These are phyloP conservation scores for Sander vitreus DNA, from an alignment of 2,113 vertebrate genomes.

Conservation along the genomic window DNA sequence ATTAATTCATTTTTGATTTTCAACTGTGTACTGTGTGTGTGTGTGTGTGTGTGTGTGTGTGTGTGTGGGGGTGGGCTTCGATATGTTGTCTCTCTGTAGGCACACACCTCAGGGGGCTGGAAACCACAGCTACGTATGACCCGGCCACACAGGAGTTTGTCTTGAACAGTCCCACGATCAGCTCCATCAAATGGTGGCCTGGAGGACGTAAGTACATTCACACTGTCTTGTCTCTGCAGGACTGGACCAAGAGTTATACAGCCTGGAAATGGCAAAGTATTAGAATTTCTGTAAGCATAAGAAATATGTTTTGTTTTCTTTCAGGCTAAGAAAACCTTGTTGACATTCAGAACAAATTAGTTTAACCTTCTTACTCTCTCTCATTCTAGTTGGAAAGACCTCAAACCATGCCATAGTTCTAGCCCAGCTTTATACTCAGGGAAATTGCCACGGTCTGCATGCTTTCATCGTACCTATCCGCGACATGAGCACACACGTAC, in stretches of 20 bases:
- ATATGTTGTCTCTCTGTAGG: constrained; percentile 78
- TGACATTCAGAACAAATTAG: not conserved
- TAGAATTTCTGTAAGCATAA: not conserved
- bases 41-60: constrained; percentile 10
- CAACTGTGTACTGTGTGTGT: not conserved
- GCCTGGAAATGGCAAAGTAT: not conserved
- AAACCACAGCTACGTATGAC: constrained; percentile 97
- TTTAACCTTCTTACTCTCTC: constrained; percentile 15
- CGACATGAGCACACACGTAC: constrained; percentile 90
- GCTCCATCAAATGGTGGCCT: constrained; percentile 99
- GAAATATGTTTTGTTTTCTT: not conserved
- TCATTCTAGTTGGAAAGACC: constrained; percentile 92
- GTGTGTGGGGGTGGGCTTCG: constrained; percentile 16
- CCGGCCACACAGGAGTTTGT: constrained; percentile 95
- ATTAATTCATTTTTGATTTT: not conserved
- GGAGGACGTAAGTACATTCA: constrained; percentile 92
- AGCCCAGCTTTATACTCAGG: constrained; percentile 94
- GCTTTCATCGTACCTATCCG: constrained; percentile 96
- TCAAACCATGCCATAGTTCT: constrained; percentile 97
- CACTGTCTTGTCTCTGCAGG: not conserved
- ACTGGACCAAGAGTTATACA: not conserved
- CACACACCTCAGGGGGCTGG: constrained; percentile 93
- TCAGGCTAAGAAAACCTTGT: not conserved
- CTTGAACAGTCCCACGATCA: constrained; percentile 95
- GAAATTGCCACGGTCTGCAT: constrained; percentile 91